phyloP scores from a whole-genome alignment of 2,888 invertebrate species.

The Syrista parreyssii region DNA sequence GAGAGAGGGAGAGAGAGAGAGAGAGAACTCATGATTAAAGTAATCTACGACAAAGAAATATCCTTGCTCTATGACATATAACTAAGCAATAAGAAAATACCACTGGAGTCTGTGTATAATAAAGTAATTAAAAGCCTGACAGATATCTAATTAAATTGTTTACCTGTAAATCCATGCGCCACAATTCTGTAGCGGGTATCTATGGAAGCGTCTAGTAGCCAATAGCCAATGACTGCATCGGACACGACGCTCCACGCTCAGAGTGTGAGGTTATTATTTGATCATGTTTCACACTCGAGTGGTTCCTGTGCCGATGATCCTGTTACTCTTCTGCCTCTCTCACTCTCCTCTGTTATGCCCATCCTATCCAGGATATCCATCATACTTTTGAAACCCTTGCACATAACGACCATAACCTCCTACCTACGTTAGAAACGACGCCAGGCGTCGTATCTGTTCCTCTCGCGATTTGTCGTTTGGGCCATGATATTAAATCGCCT shows the following conservation, averaged over 20 bases:
- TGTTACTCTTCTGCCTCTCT: not conserved
- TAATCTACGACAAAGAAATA: not conserved
- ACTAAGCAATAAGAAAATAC: not conserved
- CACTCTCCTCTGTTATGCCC: not conserved
- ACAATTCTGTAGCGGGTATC: no score
- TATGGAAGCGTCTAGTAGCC: not conserved
- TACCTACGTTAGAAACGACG: not conserved
- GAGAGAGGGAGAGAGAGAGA: not conserved
- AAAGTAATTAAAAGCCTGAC: not conserved
- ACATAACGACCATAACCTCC: not conserved
- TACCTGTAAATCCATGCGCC: not conserved
- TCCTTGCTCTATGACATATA: not conserved
- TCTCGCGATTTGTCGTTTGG: not conserved
- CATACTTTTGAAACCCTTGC: not conserved
- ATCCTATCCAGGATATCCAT: not conserved
- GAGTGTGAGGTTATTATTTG: conserved; percentile 35
- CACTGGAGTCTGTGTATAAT: not conserved
- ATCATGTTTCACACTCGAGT: conserved; percentile 34
- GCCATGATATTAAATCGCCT: not conserved
- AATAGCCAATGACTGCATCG: not conserved
- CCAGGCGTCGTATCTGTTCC: not conserved
- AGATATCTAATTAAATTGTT: not conserved
- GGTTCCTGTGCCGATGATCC: conserved; percentile 12
- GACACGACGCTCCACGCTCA: not conserved
- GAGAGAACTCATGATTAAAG: not conserved